Evolutionary conservation across 2,797 vertebrate species (phyloP), one percentile per base, ranked within the genome.

Genomic region (Sciurus vulgaris): DNA sequence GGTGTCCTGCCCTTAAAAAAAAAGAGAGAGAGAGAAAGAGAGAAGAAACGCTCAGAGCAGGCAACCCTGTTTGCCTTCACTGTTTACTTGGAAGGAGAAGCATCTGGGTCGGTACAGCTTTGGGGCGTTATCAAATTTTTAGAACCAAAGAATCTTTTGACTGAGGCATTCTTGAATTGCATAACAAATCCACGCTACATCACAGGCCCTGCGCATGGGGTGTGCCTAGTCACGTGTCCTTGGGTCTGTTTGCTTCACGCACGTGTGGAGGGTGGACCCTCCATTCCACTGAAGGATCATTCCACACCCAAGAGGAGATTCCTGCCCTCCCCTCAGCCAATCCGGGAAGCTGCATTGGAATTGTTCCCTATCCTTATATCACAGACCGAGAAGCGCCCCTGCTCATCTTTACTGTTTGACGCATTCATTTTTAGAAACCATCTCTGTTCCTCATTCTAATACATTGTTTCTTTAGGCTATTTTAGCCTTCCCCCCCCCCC

Each of bases 81-180:
- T 98, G 96, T 97, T 98, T 97, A 97, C 98, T 98, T 98, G 95
- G 82, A 89, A 90, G 91, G 86, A 96, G 98, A 97, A 92, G 85
- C 95, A 95, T 38, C 88, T 95, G 96, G 56, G 93, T 88, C 87
- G 97, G 91, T 83, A 63, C 93, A 97, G 95, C 89, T 97, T 92
- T 89, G 73, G 86, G 94, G 97, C 87, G 70, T 47, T 94, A 77
- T 90, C 69, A 93, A 65, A 89, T 5, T 81, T 92, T 78, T 56
- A 90, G 17, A 54, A 44, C 35, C 95, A 94, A 96, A 97, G 97
- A 97, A 93, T 93, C 96, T 97, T 97, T 97, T 97, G 97, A 94
- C 96, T 94, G 96, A 97, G 86, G 33, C 96, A 95, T 95, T 98
- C 85, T 93, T 97, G 95, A 97, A 91, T 94, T 96, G 91, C 86